phyloP scores from a whole-genome alignment of 2,113 vertebrate species.

The Prolemur simus region DNA sequence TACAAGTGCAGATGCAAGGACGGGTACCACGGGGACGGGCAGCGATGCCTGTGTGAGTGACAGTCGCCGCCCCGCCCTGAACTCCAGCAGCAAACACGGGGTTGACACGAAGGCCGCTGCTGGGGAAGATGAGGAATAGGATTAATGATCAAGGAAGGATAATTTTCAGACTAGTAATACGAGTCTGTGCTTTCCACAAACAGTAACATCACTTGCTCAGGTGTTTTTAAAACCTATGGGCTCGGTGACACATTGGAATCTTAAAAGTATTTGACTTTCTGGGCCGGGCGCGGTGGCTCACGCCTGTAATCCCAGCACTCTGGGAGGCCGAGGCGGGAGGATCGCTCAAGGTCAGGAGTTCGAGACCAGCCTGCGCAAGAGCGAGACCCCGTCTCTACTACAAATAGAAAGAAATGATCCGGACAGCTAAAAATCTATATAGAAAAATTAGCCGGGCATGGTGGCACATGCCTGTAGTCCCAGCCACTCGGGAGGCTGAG shows the following conservation, averaged over 20 bases:
- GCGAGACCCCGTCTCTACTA: too few species aligned
- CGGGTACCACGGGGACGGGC: slow-evolving; percentile 91
- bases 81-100: slow-evolving; percentile 10
- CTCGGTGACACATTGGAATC: slow-evolving; percentile 26
- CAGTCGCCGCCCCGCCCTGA: background rate
- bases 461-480: too few species aligned
- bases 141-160: background rate
- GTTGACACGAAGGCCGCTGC: background rate
- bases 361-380: too few species aligned
- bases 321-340: too few species aligned
- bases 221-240: background rate
- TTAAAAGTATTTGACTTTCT: slow-evolving; percentile 20
- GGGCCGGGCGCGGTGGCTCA: background rate
- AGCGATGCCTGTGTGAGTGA: slow-evolving; percentile 92
- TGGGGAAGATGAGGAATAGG: background rate
- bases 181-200: slow-evolving; percentile 69
- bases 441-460: too few species aligned
- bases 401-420: too few species aligned
- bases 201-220: background rate
- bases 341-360: too few species aligned
- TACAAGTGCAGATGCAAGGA: slow-evolving; percentile 97
- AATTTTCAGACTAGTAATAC: background rate
- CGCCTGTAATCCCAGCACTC: too few species aligned
- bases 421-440: too few species aligned
- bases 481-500: too few species aligned